Percentiles rank a stretch among this genome's conserved stretches.
phyloP scores from a whole-genome alignment of 1,140 invertebrate species.

The Nilaparvata lugens region DNA sequence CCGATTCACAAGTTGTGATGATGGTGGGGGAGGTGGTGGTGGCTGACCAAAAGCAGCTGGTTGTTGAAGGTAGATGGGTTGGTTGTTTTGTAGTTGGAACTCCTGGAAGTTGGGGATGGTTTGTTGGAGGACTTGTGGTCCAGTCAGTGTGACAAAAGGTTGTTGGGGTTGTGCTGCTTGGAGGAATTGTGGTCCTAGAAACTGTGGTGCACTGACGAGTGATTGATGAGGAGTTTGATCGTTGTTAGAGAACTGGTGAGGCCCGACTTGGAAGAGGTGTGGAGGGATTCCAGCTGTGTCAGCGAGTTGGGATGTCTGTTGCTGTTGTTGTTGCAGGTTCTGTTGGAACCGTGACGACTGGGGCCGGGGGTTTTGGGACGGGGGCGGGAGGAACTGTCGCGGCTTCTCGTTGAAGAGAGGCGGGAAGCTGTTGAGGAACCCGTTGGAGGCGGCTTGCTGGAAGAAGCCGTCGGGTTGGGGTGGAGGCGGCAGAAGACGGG shows the following conservation, averaged over 20 bases:
- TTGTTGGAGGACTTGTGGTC: not conserved
- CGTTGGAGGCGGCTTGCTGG: slow-evolving; percentile 4
- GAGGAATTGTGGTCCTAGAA: slow-evolving; percentile 4
- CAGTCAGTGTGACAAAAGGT: not conserved
- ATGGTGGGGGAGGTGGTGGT: not conserved
- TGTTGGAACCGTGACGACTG: slow-evolving; percentile 3
- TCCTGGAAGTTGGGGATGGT: slow-evolving; percentile 2
- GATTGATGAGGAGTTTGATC: not conserved
- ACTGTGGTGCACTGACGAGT: not conserved
- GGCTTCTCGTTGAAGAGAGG: slow-evolving; percentile 1
- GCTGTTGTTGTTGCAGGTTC: not conserved
- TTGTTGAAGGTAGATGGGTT: slow-evolving; percentile 11
- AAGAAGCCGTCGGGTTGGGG: not conserved
- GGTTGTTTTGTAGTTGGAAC: slow-evolving; percentile 5
- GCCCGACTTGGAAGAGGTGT: slow-evolving; percentile 1
- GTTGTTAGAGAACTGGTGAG: not conserved
- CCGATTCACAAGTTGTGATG: slow-evolving; percentile 7
- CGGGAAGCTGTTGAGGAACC: slow-evolving; percentile 8
- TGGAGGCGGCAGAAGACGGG: slow-evolving; percentile 10
- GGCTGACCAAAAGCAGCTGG: not conserved
- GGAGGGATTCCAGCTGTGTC: not conserved
- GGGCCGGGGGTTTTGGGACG: not conserved
- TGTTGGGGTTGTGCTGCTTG: not conserved
- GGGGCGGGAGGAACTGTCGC: slow-evolving; percentile 1
- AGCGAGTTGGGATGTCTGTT: not conserved